phyloP scores from a whole-genome alignment of 2,797 vertebrate species.

The Aldrovandia affinis region DNA sequence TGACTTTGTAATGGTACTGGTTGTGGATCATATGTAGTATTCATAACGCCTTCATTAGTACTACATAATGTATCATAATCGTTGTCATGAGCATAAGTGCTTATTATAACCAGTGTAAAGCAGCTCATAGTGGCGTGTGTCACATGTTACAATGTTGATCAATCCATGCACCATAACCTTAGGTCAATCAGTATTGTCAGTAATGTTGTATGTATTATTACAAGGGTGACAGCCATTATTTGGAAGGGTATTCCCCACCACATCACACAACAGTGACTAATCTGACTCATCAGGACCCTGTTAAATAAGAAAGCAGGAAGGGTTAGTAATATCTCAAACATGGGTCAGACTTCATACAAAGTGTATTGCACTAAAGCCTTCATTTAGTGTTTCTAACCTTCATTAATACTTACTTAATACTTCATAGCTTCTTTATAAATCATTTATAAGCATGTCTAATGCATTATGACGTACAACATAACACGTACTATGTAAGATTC shows the following conservation, averaged over 20 bases:
- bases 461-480: background rate
- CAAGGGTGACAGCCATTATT: background rate
- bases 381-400: background rate
- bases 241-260: background rate
- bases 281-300: background rate
- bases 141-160: background rate
- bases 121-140: background rate
- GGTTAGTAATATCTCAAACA: background rate
- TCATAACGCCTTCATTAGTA: background rate
- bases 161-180: background rate
- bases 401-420: slow-evolving; percentile 2
- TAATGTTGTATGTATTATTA: too few relatives aligned
- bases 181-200: background rate
- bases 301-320: background rate
- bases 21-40: background rate
- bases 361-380: background rate
- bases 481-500: background rate
- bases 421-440: background rate
- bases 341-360: background rate
- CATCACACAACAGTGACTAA: background rate
- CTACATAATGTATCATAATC: background rate
- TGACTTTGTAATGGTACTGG: background rate
- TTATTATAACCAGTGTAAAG: background rate
- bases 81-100: background rate
- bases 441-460: background rate